Evolutionary conservation across 1,140 invertebrate genomes (phyloP).

Genomic region (Eciton burchellii): DNA sequence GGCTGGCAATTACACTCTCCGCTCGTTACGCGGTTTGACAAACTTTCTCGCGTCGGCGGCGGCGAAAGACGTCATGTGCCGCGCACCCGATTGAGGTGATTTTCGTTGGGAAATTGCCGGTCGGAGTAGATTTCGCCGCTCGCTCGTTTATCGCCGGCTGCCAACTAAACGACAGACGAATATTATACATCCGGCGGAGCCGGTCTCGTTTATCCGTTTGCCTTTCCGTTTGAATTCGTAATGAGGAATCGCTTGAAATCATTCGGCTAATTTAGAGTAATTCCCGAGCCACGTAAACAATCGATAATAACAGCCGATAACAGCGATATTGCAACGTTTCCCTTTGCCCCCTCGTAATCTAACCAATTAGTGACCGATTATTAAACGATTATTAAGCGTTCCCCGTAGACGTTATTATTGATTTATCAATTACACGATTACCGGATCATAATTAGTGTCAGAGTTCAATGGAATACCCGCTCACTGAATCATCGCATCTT

Average conservation of each 20-base stretch:
- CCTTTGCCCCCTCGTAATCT: too few species aligned
- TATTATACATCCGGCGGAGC: slow-evolving; percentile 52
- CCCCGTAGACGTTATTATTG: background rate
- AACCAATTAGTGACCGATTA: too few species aligned
- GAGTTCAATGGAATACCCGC: slow-evolving; percentile 8
- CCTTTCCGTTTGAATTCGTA: slow-evolving; percentile 6
- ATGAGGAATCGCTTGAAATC: background rate
- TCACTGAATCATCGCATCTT: slow-evolving; percentile 42
- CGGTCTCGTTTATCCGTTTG: background rate
- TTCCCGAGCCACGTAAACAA: too few species aligned
- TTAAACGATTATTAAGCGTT: too few species aligned
- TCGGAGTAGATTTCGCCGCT: slow-evolving; percentile 26
- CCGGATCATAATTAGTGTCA: background rate
- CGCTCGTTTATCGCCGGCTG: slow-evolving; percentile 13
- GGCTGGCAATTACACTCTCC: slow-evolving; percentile 40
- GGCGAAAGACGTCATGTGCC: slow-evolving; percentile 41
- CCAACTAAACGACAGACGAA: slow-evolving; percentile 51
- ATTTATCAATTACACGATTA: background rate
- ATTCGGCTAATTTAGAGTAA: background rate
- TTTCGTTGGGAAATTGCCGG: slow-evolving; percentile 47
- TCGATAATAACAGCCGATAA: too few species aligned
- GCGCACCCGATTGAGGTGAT: slow-evolving; percentile 35
- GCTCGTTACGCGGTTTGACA: slow-evolving; percentile 57
- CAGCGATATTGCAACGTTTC: too few species aligned
- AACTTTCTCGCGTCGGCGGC: slow-evolving; percentile 54